A percentile compares a stretch with the other conserved stretches of the same genome.
Conservation (phyloP, 2,113 vertebrate genomes). For the Muntiacus muntjak region DNA sequence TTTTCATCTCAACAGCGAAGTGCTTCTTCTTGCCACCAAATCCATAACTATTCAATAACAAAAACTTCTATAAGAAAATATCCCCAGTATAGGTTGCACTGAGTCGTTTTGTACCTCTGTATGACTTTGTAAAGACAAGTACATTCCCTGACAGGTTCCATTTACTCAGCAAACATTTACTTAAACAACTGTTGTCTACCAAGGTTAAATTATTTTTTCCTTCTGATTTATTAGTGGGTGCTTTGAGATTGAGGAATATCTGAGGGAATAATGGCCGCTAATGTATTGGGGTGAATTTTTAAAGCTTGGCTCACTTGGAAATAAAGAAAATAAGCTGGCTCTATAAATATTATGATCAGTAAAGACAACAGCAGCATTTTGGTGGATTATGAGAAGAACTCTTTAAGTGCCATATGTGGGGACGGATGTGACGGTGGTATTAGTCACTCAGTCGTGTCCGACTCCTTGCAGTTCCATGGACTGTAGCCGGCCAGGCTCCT, state of each 20-base stretch:
- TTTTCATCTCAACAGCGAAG: conserved; percentile 9
- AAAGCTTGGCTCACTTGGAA: conserved; percentile 29
- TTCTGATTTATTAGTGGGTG: background rate
- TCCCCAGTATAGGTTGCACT: background rate
- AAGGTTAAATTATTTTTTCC: background rate
- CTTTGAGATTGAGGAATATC: background rate
- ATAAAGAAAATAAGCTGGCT: background rate
- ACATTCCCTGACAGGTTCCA: background rate
- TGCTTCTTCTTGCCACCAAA: background rate
- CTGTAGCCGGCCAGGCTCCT: background rate
- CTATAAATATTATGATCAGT: background rate
- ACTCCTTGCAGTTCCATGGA: background rate
- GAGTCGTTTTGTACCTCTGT: background rate
- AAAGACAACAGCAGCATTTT: background rate
- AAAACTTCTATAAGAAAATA: background rate
- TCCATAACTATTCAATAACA: background rate
- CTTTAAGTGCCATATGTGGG: background rate
- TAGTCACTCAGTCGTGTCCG: background rate
- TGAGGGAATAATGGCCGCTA: background rate
- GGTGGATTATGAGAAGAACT: background rate
- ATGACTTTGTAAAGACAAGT: background rate
- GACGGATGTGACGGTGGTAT: background rate
- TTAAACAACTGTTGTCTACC: background rate
- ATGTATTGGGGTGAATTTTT: background rate
- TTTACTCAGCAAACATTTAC: background rate